These are phyloP conservation scores for Melanotaenia duboulayi DNA, from an alignment of 2,113 vertebrate genomes.

Conservation along the genomic window DNA sequence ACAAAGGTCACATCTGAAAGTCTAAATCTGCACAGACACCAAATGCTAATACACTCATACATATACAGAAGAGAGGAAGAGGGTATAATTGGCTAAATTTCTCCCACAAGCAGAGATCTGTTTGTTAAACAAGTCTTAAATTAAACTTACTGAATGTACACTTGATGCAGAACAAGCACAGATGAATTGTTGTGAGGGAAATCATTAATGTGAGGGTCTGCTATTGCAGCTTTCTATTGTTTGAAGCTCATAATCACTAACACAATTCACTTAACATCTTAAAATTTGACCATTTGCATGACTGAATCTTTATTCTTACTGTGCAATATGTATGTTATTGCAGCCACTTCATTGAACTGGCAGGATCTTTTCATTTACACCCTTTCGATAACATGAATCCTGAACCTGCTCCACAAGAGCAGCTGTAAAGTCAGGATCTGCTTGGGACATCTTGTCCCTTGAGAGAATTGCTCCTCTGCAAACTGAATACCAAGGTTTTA, in stretches of 20 bases:
- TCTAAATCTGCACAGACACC: constrained; percentile 82
- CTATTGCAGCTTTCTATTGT: neutral
- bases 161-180: constrained; percentile 2
- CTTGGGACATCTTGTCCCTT: constrained; percentile 38
- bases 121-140: constrained; percentile 25
- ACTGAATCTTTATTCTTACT: neutral
- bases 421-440: constrained; percentile 37
- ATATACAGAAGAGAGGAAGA: constrained; percentile 66
- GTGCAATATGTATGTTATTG: neutral
- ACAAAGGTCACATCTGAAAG: constrained; percentile 87
- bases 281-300: neutral
- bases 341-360: constrained; percentile 8
- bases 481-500: constrained; percentile 18
- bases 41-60: constrained; percentile 79
- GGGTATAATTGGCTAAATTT: constrained; percentile 44
- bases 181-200: neutral
- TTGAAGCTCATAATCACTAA: neutral
- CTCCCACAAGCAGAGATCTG: constrained; percentile 23
- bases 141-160: constrained; percentile 21
- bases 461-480: constrained; percentile 9
- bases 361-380: constrained; percentile 23
- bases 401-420: constrained; percentile 21
- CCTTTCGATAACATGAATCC: constrained; percentile 34
- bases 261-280: no score
- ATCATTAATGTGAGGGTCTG: neutral